A percentile compares a stretch with the other conserved stretches of the same genome.
Evolutionary conservation across 1,140 invertebrate species (phyloP).

Genomic region (Drosophila sucinea): DNA sequence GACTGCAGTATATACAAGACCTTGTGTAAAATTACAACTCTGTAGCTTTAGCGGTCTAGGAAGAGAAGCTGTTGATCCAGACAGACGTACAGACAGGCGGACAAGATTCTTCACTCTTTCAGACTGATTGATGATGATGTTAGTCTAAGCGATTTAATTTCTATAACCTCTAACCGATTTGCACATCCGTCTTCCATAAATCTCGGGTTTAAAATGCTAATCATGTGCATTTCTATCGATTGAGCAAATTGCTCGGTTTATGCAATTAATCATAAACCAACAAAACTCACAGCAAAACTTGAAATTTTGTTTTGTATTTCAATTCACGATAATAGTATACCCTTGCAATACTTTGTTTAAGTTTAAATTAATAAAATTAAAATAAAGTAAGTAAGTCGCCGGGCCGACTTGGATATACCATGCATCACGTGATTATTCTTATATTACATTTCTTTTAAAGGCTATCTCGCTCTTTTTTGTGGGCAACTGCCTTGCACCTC

Average conservation of each 20-base stretch:
- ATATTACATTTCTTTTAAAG: no score
- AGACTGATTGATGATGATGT: constrained; percentile 12
- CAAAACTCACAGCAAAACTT: constrained; percentile 32
- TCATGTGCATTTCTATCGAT: constrained; percentile 56
- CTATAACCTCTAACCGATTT: constrained; percentile 15
- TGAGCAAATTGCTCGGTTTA: constrained; percentile 41
- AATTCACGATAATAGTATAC: background rate
- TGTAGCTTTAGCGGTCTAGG: no score
- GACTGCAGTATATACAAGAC: no score
- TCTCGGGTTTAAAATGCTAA: constrained; percentile 36
- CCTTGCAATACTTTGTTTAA: no score
- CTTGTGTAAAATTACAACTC: no score
- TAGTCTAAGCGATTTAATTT: background rate
- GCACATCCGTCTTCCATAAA: constrained; percentile 59
- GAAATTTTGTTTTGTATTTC: constrained; percentile 7
- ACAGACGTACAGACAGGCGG: no score
- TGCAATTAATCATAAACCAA: constrained; percentile 62
- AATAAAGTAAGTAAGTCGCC: background rate
- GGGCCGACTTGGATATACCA: no score
- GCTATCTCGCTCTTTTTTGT: no score
- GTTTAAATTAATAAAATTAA: no score
- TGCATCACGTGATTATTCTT: no score
- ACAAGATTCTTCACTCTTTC: background rate
- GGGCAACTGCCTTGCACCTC: no score
- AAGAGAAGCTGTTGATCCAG: no score